Evolutionary conservation across 2,113 vertebrate species (phyloP).

Genomic region (Plestiodon gilberti): DNA sequence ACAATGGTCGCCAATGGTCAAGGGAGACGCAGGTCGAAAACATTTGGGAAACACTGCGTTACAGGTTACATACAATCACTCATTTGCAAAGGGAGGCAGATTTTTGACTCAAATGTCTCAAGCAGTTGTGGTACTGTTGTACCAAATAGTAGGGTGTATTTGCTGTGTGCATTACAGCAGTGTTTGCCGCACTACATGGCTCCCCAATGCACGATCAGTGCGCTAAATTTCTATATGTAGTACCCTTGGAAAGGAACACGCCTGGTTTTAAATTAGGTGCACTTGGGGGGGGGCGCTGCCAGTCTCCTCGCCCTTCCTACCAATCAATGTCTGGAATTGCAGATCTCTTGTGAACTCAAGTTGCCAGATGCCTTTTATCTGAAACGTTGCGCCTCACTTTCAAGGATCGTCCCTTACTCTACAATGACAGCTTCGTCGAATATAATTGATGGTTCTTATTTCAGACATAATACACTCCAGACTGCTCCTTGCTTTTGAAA

Average conservation of each 20-base stretch:
- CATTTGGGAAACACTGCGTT: background rate
- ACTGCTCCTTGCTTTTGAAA: slow-evolving; percentile 13
- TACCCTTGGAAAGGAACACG: background rate
- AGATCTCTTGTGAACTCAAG: accelerated
- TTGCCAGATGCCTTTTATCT: background rate
- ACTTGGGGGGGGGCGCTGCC: background rate
- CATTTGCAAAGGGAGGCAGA: background rate
- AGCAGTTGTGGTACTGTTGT: too few relatives aligned
- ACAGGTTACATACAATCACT: background rate
- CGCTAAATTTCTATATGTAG: background rate
- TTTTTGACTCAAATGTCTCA: background rate
- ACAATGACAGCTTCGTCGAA: background rate
- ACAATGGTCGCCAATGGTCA: too few relatives aligned
- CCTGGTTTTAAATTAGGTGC: background rate
- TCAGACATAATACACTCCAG: background rate
- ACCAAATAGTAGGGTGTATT: background rate
- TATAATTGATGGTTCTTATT: background rate
- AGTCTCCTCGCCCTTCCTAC: background rate
- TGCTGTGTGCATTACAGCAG: background rate
- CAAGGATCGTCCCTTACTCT: background rate
- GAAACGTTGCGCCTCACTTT: accelerated
- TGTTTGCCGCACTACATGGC: background rate
- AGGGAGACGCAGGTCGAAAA: too few relatives aligned
- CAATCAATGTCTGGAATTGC: background rate
- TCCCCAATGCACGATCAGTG: background rate